Conservation (phyloP, 1,140 invertebrate genomes). For the Drosophila ficusphila region DNA sequence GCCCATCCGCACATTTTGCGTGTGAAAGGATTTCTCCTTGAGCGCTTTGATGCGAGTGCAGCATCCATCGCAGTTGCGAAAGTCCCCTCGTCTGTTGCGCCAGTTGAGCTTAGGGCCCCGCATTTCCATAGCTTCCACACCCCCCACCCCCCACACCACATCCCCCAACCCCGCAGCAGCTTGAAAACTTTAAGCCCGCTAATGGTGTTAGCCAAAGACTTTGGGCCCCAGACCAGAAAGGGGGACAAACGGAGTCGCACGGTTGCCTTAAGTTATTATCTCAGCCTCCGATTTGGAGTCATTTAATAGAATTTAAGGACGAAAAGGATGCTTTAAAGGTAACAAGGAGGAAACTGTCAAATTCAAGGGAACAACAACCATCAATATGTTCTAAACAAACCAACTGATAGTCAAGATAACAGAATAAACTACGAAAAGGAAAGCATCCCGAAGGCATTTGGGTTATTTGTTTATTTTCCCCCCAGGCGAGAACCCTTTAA, state of each 20-base stretch:
- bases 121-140: background rate
- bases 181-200: constrained; percentile 34
- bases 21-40: constrained; percentile 58
- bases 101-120: constrained; percentile 32
- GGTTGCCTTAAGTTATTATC: constrained; percentile 14
- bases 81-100: constrained; percentile 45
- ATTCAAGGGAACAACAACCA: background rate
- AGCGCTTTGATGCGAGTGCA: constrained; percentile 39
- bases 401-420: too few species aligned
- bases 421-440: too few species aligned
- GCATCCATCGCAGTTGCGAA: constrained; percentile 19
- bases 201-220: constrained; percentile 37
- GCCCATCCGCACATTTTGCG: constrained; percentile 1
- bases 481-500: constrained; percentile 24
- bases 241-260: constrained; percentile 10
- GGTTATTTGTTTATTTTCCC: too few species aligned
- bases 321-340: background rate
- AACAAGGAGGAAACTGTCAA: background rate
- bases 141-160: background rate
- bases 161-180: background rate
- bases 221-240: constrained; percentile 15
- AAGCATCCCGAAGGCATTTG: too few species aligned
- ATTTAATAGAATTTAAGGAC: background rate
- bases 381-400: too few species aligned
- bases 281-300: constrained; percentile 18